Percentiles rank a stretch among this genome's conserved stretches.
These are phyloP conservation scores for Pterois miles DNA, from an alignment of 2,797 vertebrate species.

Conservation along the genomic window DNA sequence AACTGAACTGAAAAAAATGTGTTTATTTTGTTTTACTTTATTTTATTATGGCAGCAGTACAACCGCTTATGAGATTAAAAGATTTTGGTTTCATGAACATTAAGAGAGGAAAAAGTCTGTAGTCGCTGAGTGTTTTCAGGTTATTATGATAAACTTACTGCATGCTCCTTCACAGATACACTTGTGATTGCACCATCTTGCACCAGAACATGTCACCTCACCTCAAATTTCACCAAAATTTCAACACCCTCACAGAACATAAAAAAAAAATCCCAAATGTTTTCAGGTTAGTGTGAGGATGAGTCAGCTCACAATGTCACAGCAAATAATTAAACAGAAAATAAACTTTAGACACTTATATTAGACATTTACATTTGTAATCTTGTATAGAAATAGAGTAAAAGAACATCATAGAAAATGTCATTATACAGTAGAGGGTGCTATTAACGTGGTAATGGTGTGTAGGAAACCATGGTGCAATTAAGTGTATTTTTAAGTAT, in stretches of 20 bases:
- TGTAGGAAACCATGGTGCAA: background rate
- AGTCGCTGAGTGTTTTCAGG: background rate
- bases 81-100: background rate
- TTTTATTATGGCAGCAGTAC: too few species aligned
- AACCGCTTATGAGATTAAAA: too few species aligned
- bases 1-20: background rate
- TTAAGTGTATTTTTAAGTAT: too few species aligned
- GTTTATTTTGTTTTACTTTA: too few species aligned
- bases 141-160: background rate
- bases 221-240: background rate
- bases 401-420: background rate
- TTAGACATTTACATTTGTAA: background rate
- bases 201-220: background rate
- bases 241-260: background rate
- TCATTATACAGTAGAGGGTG: constrained; percentile 13
- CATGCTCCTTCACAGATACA: background rate
- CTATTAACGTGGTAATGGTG: background rate
- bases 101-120: background rate
- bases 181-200: background rate
- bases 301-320: background rate
- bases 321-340: background rate
- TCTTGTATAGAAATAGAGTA: background rate
- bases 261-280: background rate
- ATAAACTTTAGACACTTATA: background rate
- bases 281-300: background rate